Evolutionary conservation across 2,888 invertebrate genomes (phyloP).

Genomic region (Pammene aurita): DNA sequence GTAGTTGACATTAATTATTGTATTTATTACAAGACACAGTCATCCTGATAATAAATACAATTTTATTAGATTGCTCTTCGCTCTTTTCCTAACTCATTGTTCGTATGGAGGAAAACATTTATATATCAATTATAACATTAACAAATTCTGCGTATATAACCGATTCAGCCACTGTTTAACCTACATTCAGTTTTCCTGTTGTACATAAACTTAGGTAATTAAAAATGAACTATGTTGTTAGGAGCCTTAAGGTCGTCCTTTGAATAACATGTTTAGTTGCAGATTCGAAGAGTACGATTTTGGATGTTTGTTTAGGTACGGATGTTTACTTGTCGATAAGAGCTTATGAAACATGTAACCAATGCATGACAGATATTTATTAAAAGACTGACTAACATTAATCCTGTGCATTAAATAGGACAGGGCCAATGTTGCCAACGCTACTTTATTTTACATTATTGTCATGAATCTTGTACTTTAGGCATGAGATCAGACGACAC

Average conservation of each 20-base stretch:
- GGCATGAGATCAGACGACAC: too few species aligned
- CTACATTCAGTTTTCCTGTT: conserved; percentile 34
- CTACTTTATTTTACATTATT: too few species aligned
- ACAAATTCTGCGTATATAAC: conserved; percentile 14
- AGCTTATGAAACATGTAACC: conserved; percentile 20
- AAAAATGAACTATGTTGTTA: neutral
- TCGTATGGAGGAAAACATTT: neutral
- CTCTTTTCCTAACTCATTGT: neutral
- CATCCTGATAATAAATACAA: neutral
- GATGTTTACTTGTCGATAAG: conserved; percentile 29
- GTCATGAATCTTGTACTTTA: too few species aligned
- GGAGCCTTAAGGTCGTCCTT: neutral
- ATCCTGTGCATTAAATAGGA: neutral
- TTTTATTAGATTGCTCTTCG: neutral
- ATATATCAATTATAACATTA: conserved; percentile 10
- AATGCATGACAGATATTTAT: conserved; percentile 24
- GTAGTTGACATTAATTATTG: too few species aligned
- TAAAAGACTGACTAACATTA: neutral
- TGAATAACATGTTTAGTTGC: neutral
- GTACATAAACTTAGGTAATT: neutral
- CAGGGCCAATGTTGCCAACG: neutral
- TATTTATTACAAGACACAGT: neutral
- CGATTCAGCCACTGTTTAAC: conserved; percentile 25
- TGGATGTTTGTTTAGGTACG: conserved; percentile 28
- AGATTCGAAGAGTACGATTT: conserved; percentile 24